phyloP scores from a whole-genome alignment of 2,797 vertebrate species.

The Ptychobarbus kaznakovi region DNA sequence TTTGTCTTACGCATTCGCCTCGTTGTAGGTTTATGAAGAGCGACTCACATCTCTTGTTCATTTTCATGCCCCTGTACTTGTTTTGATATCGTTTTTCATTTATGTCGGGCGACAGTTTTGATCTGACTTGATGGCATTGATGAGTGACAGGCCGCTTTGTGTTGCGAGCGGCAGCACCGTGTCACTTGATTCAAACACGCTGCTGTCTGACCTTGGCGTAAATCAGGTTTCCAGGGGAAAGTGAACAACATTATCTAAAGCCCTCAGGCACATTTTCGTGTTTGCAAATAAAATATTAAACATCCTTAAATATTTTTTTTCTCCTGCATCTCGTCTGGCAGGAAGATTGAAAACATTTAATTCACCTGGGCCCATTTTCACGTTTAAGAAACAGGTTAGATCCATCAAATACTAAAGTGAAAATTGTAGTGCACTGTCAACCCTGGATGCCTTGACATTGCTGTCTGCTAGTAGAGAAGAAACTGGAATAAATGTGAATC shows the following conservation, averaged over 20 bases:
- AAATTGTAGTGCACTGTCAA: background rate
- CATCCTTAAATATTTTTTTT: conserved; percentile 55
- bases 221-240: conserved; percentile 31
- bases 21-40: conserved; percentile 26
- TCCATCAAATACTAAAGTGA: conserved; percentile 18
- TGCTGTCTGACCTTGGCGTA: conserved; percentile 34
- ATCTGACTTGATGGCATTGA: conserved; percentile 40
- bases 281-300: conserved; percentile 62
- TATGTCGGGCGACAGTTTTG: conserved; percentile 14
- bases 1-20: background rate
- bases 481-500: background rate
- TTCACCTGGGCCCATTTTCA: conserved; percentile 24
- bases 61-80: conserved; percentile 5
- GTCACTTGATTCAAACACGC: background rate
- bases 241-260: conserved; percentile 45
- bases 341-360: conserved; percentile 45
- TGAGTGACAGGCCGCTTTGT: conserved; percentile 20
- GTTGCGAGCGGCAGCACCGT: background rate
- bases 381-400: conserved; percentile 7
- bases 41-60: conserved; percentile 20
- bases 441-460: background rate
- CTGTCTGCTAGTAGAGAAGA: conserved; percentile 3
- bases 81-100: conserved; percentile 36
- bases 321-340: conserved; percentile 10
- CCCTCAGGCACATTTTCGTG: conserved; percentile 36